phyloP scores from a whole-genome alignment of 2,113 vertebrate genomes.

The Poicephalus meyeri region DNA sequence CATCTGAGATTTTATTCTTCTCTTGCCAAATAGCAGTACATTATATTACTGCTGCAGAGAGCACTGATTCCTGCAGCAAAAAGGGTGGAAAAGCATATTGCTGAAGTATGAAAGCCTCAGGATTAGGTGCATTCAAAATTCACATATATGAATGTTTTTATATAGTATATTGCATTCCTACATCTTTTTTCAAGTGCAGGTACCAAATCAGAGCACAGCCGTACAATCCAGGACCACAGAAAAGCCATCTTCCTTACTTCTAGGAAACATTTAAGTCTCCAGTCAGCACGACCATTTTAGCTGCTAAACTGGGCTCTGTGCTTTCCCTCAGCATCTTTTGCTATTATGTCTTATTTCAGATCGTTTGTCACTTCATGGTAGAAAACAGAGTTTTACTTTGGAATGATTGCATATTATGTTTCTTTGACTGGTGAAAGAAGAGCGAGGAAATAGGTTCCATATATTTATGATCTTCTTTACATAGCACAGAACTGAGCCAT shows the following conservation, averaged over 20 bases:
- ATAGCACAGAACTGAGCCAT: neutral
- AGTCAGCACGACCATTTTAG: neutral
- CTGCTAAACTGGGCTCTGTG: rapidly evolving
- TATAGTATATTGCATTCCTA: neutral
- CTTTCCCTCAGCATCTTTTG: neutral
- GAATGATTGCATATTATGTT: neutral
- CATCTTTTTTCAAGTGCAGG: neutral
- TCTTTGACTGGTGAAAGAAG: neutral
- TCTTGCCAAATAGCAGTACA: neutral
- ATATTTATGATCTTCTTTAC: neutral
- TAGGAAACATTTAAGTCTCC: neutral
- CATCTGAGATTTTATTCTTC: neutral
- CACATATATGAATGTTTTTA: neutral
- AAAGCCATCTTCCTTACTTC: neutral
- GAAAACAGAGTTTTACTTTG: neutral
- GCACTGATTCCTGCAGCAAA: neutral
- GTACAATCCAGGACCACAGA: neutral
- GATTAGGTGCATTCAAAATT: neutral
- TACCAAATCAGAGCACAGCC: neutral
- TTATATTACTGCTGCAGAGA: neutral
- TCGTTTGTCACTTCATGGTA: neutral
- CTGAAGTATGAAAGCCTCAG: neutral
- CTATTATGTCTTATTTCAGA: neutral
- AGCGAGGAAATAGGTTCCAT: neutral
- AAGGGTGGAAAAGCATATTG: neutral